These are phyloP conservation scores for Xiphophorus birchmanni DNA, from an alignment of 2,797 vertebrate genomes.

Conservation along the genomic window DNA sequence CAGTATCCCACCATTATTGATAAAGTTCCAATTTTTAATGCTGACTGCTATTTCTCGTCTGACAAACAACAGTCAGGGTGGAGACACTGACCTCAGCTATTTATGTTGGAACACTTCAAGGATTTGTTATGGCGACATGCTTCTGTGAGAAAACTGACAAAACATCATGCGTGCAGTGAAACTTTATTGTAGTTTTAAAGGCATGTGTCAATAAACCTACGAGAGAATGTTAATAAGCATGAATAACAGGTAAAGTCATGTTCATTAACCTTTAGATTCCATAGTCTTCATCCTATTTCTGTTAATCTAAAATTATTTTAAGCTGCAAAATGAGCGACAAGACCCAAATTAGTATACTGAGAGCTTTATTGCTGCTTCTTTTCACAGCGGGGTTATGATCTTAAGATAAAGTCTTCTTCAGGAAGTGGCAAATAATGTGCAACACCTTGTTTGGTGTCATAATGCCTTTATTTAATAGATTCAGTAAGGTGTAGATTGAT, in stretches of 20 bases:
- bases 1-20: not conserved
- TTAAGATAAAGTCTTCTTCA: not conserved
- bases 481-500: not conserved
- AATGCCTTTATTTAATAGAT: not conserved
- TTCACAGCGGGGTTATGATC: not conserved
- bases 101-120: not conserved
- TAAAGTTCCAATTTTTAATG: not conserved
- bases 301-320: not conserved
- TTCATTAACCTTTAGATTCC: not conserved
- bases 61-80: not conserved
- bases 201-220: not conserved
- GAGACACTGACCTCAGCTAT: not conserved
- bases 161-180: not conserved
- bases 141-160: not conserved
- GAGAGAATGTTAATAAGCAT: not conserved
- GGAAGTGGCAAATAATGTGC: not conserved
- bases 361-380: not conserved
- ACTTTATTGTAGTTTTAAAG: not conserved
- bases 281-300: not conserved
- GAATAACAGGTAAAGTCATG: not conserved
- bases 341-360: not conserved
- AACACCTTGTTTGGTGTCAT: not conserved
- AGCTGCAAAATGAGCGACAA: not conserved
- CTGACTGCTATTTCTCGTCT: not conserved
- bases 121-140: not conserved